Conservation (phyloP, 2,113 vertebrate genomes). For the Trochalopteron elliotii region DNA sequence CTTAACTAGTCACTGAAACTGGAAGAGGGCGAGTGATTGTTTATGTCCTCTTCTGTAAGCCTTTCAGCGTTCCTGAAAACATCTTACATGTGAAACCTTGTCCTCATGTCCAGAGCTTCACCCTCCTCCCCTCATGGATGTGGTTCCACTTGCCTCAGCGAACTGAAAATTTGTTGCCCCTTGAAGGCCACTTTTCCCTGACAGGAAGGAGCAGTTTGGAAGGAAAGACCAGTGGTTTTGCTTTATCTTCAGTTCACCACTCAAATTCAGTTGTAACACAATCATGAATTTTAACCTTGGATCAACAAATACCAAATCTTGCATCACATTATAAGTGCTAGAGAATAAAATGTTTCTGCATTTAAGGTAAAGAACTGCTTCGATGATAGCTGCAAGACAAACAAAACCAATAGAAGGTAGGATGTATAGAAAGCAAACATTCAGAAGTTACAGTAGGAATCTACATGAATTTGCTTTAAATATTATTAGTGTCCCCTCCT, state of each 20-base stretch:
- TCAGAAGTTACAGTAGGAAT: not conserved
- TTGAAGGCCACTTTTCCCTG: not conserved
- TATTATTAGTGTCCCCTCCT: not conserved
- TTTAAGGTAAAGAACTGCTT: not conserved
- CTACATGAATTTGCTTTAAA: not conserved
- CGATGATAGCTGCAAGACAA: not conserved
- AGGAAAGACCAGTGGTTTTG: not conserved
- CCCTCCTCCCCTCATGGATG: not conserved
- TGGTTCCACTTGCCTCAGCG: not conserved
- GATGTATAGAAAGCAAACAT: not conserved
- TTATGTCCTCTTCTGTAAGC: not conserved
- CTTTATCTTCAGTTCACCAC: not conserved
- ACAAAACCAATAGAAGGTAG: not conserved
- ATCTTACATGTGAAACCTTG: not conserved
- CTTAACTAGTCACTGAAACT: not conserved
- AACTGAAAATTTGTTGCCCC: not conserved
- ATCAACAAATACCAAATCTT: not conserved
- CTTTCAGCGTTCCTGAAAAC: not conserved
- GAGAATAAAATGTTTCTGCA: not conserved
- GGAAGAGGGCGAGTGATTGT: not conserved
- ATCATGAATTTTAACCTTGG: not conserved
- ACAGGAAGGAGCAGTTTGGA: not conserved
- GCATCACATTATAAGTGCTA: not conserved
- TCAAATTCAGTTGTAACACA: not conserved
- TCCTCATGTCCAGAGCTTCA: not conserved